These are phyloP conservation scores for Cyanoramphus novaezelandiae DNA, from an alignment of 2,113 vertebrate species.

Conservation along the genomic window DNA sequence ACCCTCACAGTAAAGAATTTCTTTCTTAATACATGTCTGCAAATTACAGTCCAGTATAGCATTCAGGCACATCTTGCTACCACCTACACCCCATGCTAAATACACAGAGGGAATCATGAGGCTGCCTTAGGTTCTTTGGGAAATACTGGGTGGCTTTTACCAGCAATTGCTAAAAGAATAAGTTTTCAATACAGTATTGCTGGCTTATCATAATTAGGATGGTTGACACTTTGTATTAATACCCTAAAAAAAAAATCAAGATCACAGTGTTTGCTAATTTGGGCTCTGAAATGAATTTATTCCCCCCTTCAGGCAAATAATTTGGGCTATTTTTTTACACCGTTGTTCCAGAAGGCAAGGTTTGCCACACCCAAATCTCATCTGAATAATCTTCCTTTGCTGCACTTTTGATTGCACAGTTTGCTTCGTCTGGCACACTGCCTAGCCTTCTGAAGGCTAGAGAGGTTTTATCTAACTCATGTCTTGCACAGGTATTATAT, in stretches of 20 bases:
- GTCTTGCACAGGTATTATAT: neutral
- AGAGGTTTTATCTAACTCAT: neutral
- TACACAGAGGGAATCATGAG: neutral
- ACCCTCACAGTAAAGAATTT: neutral
- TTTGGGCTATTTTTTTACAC: fast-evolving
- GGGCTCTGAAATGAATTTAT: neutral
- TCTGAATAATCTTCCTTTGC: neutral
- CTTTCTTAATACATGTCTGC: neutral
- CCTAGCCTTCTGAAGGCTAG: neutral
- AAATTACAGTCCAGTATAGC: neutral
- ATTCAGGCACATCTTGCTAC: neutral
- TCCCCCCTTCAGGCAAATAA: neutral
- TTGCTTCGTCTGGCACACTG: neutral
- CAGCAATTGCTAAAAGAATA: neutral
- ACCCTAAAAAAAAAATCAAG: neutral
- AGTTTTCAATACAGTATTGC: neutral
- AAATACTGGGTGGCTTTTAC: neutral
- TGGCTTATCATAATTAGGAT: neutral
- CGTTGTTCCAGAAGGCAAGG: neutral
- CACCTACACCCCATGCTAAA: neutral
- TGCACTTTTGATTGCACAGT: neutral
- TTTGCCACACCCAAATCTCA: neutral
- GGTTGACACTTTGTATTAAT: neutral
- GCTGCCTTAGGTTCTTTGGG: neutral
- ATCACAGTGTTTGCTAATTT: neutral